Base-by-base conservation (phyloP, 2,888 invertebrate species). In the Tenodera sinensis region DNA sequence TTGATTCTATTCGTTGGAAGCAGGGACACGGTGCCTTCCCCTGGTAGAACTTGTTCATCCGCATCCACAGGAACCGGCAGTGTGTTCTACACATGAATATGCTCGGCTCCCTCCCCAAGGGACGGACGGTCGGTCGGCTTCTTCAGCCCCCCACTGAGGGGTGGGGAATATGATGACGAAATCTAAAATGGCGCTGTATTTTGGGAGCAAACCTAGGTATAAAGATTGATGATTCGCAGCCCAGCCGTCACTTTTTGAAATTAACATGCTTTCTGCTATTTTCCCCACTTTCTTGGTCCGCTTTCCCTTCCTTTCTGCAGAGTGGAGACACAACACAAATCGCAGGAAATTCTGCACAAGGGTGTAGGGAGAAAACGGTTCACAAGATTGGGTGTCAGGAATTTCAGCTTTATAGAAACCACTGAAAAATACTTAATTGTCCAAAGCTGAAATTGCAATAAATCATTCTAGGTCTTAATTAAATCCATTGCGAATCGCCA, bases 1-100 rank as follows among this genome's bases (percentile, higher is more conserved):
- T 28, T 83, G 82, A 87, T 83, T 87, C 83, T 82, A 87, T 87
- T 87, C 87, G 87, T 83, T 87, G 87, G 54, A 87, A 82, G 83
- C 87, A 87, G 83, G 87, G 83, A 87, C 83, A 87, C 83, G 34
- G 34, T 82, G 42, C 83, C 87, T 82, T 83, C 87, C 87, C 87
- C 87, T 87, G 83, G 85, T 34, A n/a, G 54, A 71, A 71, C 54
- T 71, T 71, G 54, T 71, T 71, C 54, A 71, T 71, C 54, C 54
- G 54, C 54, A 71, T 71, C 54, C 54, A 71, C 20, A 71, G 54
- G 54, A 71, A 71, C 42, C 54, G 54, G 54, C 54, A 71, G 54
- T 71, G 54, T 71, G 54, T 71, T 71, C 54, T 47, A 47, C 27
- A 83, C 87, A 83, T 87, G 87, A 87, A 87, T 87, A 87, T 87